A percentile compares a stretch with the other conserved stretches of the same genome.
phyloP scores from a whole-genome alignment of 2,797 vertebrate genomes.

The Anniella stebbinsi region DNA sequence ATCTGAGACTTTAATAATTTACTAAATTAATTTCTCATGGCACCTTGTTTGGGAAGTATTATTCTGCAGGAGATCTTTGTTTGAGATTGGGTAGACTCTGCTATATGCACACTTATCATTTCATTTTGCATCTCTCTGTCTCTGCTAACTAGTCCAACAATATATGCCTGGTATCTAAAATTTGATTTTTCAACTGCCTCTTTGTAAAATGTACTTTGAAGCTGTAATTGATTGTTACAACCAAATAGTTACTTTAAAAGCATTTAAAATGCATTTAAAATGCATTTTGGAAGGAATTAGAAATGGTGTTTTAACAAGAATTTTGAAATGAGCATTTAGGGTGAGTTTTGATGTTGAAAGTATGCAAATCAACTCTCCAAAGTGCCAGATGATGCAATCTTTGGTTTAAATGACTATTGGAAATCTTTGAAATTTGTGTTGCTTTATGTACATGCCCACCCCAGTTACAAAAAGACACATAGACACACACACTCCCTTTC shows the following conservation, averaged over 20 bases:
- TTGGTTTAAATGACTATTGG: background rate
- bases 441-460: background rate
- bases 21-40: background rate
- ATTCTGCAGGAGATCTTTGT: background rate
- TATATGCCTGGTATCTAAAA: background rate
- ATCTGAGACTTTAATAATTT: background rate
- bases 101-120: no score
- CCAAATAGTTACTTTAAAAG: constrained; percentile 7
- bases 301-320: constrained; percentile 6
- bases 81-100: background rate
- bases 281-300: constrained; percentile 25
- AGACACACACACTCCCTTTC: background rate
- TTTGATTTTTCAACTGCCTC: background rate
- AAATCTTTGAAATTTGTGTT: background rate
- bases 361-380: constrained; percentile 3
- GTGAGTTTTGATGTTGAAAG: background rate
- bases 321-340: constrained; percentile 5
- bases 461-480: background rate
- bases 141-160: background rate
- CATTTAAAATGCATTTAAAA: constrained; percentile 2
- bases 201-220: constrained; percentile 19
- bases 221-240: constrained; percentile 18
- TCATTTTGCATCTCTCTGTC: background rate
- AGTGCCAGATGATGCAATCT: background rate
- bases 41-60: background rate